Percentiles rank a stretch among this genome's conserved stretches.
Conservation (phyloP, 2,797 vertebrate species). For the Crenichthys baileyi region DNA sequence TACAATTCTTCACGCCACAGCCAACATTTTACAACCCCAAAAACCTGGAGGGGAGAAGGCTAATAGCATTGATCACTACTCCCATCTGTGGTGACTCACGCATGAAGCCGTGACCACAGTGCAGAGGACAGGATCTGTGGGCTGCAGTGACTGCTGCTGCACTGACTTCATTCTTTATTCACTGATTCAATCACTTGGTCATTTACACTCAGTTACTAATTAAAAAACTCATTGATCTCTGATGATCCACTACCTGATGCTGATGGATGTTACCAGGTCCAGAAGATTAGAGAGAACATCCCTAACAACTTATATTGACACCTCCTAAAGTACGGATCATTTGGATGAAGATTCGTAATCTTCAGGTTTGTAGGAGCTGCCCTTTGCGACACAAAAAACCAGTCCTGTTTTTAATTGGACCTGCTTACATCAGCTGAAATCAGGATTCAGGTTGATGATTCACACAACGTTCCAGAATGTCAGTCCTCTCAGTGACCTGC, state of each 20-base stretch:
- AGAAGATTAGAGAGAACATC: background rate
- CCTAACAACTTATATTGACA: background rate
- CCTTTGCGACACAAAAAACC: background rate
- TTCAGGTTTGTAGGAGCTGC: background rate
- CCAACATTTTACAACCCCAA: background rate
- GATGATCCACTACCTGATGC: background rate
- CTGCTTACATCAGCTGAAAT: background rate
- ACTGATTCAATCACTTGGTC: slow-evolving; percentile 45
- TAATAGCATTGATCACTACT: slow-evolving; percentile 49
- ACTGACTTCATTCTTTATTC: slow-evolving; percentile 47
- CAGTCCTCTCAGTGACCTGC: background rate
- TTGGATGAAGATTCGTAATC: background rate
- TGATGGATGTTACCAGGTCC: background rate
- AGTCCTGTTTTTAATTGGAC: background rate
- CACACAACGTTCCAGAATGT: background rate
- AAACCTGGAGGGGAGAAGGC: slow-evolving; percentile 13
- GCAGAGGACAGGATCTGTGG: slow-evolving; percentile 16
- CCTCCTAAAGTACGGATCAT: background rate
- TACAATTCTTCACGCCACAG: background rate
- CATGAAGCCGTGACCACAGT: slow-evolving; percentile 37
- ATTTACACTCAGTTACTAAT: slow-evolving; percentile 49
- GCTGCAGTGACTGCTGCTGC: slow-evolving; percentile 43
- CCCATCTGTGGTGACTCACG: slow-evolving; percentile 60
- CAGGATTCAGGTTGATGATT: background rate
- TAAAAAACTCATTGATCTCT: slow-evolving; percentile 42